Evolutionary conservation across 2,888 invertebrate genomes (phyloP).

Genomic region (Calliphora vomitoria): DNA sequence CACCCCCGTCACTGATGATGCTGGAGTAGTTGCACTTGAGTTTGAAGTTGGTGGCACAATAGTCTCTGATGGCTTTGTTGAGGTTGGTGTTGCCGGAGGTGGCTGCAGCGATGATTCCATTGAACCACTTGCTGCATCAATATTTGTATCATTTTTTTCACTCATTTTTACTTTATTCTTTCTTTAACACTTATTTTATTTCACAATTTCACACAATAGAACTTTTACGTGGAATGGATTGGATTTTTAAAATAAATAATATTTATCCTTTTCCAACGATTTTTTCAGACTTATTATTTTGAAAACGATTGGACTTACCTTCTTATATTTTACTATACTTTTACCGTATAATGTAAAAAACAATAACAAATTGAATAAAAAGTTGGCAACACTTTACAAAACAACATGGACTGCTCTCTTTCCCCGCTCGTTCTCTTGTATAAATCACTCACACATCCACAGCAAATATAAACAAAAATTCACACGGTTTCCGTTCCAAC

Average conservation of each 20-base stretch:
- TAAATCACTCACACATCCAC: background rate
- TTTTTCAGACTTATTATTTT: slow-evolving; percentile 5
- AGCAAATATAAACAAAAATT: background rate
- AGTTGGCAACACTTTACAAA: slow-evolving; percentile 31
- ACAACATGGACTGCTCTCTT: background rate
- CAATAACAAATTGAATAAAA: too few species aligned
- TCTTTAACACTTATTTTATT: slow-evolving; percentile 34
- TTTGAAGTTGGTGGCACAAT: slow-evolving; percentile 52
- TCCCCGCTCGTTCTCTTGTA: background rate
- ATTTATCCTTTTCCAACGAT: background rate
- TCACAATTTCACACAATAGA: slow-evolving; percentile 39
- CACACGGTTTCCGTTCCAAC: background rate
- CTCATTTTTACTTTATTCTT: slow-evolving; percentile 77
- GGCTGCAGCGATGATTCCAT: background rate
- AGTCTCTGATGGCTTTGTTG: slow-evolving; percentile 41
- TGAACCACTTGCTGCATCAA: slow-evolving; percentile 4
- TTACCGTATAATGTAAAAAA: slow-evolving; percentile 33
- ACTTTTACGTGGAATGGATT: slow-evolving; percentile 14
- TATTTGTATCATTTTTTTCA: slow-evolving; percentile 74
- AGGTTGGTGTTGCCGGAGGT: slow-evolving; percentile 46
- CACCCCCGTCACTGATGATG: slow-evolving; percentile 78
- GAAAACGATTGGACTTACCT: slow-evolving; percentile 56
- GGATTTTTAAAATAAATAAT: background rate
- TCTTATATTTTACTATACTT: slow-evolving; percentile 7
- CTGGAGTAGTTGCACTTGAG: slow-evolving; percentile 79